Evolutionary conservation across 2,888 invertebrate species (phyloP), one percentile per base, ranked within the genome.

Genomic region (Pristionchus mayeri): DNA sequence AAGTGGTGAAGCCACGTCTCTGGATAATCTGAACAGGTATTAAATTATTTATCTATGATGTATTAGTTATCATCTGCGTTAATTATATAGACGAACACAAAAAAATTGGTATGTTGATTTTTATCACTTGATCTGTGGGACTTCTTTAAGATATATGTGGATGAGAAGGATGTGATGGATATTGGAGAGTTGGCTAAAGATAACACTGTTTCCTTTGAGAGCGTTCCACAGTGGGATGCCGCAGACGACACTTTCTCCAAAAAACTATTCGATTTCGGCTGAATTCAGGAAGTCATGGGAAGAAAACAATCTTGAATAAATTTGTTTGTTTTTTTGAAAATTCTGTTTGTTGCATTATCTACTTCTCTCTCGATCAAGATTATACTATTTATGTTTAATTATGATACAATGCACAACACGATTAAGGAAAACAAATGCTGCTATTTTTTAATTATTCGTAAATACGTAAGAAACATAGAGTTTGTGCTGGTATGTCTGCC

Each of bases 21-120:
- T 82, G 21, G 81, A 82, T 63, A 82, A 82, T 18, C 81, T 82
- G 1, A 82, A 82, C 48, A 82, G 81, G 81, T 63, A 52, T n/a
- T n/a, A n/a, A n/a, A n/a, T n/a, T n/a, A n/a, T n/a, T n/a, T n/a
- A n/a, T n/a, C n/a, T n/a, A n/a, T n/a, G n/a, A n/a, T n/a, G n/a
- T n/a, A n/a, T n/a, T n/a, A n/a, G n/a, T n/a, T n/a, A n/a, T n/a
- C n/a, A n/a, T n/a, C n/a, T n/a, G n/a, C n/a, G n/a, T n/a, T n/a
- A n/a, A n/a, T n/a, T n/a, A n/a, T n/a, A n/a, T n/a, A n/a, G n/a
- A n/a, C n/a, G n/a, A n/a, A n/a, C n/a, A n/a, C n/a, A n/a, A n/a
- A n/a, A n/a, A n/a, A n/a, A n/a, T n/a, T n/a, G n/a, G n/a, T n/a
- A n/a, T n/a, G n/a, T n/a, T n/a, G n/a, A n/a, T n/a, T n/a, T n/a